These are phyloP conservation scores for Phrynosoma blainvillii DNA, from an alignment of 2,113 vertebrate genomes.

Conservation along the genomic window DNA sequence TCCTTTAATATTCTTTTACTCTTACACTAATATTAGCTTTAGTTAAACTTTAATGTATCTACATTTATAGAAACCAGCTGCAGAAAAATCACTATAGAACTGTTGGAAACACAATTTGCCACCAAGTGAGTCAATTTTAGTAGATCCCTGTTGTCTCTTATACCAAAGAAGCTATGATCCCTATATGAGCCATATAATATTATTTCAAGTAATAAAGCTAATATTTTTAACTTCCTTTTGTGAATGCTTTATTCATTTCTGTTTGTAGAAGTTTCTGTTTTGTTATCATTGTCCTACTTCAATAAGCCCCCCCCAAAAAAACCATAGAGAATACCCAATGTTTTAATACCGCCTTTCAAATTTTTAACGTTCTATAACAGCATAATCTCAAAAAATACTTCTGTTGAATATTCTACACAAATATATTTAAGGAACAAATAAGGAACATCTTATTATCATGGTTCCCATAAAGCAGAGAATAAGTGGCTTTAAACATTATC, in stretches of 20 bases:
- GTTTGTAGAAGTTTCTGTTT: constrained; percentile 8
- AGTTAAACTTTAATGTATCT: constrained; percentile 52
- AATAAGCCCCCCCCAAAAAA: constrained; percentile 18
- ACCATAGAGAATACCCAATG: constrained; percentile 37
- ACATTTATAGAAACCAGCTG: constrained; percentile 44
- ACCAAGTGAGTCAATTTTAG: constrained; percentile 47
- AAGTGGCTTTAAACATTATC: background rate
- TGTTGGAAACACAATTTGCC: constrained; percentile 45
- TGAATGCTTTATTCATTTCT: constrained; percentile 38
- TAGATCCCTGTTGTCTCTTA: constrained; percentile 40
- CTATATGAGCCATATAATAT: constrained; percentile 15
- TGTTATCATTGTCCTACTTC: constrained; percentile 45
- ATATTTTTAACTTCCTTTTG: constrained; percentile 46
- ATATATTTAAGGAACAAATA: constrained; percentile 30
- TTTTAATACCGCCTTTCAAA: constrained; percentile 48
- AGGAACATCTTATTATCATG: background rate
- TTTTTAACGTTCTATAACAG: constrained; percentile 27
- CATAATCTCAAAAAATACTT: constrained; percentile 22
- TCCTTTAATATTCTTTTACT: constrained; percentile 54
- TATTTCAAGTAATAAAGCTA: constrained; percentile 58
- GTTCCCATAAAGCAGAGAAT: background rate
- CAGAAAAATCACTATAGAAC: constrained; percentile 39
- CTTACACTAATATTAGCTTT: constrained; percentile 61
- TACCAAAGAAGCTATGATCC: constrained; percentile 35
- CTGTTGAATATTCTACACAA: background rate